Evolutionary conservation across 2,888 invertebrate genomes (phyloP), one percentile per base, ranked within the genome.

Genomic region (Andrena marginata): DNA sequence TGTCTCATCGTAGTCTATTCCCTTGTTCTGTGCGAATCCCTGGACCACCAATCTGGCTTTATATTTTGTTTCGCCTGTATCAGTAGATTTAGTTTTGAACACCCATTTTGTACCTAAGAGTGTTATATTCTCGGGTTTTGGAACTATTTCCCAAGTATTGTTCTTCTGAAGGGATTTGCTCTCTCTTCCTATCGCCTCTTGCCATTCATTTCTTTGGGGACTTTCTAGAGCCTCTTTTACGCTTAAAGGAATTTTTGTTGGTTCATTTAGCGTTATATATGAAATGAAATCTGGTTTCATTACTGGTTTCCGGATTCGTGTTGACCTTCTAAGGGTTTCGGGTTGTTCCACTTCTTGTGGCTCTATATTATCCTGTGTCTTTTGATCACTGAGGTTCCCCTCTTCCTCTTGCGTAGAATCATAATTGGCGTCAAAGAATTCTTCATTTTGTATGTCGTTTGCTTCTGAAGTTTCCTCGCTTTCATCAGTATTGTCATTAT

Each of bases 181-280:
- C 31, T 62, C 60, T 8, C n/a, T 5, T 1, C n/a, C 31, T 6
- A 31, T 62, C n/a, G 8, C 60, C 31, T 7, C 31, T 7, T 26
- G 1, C 16, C 42, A 64, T 13, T 64, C 7, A 64, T 6, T 5
- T 26, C n/a, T 64, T 23, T 64, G 23, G 16, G 23, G 6, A 13
- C 23, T 48, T 23, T 0, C 26, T 26, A 42, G 23, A 7, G 26
- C 42, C 26, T 64, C 16, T 3, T 64, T 20, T 26, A 20, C 35
- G 35, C 2, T 23, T 8, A 3, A 26, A 16, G 64, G 26, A 26
- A 3, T 64, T 13, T 64, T 42, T 51, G 31, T 20, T 2, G 8
- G n/a, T 16, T 67, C 67, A 31, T 10, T 67, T 67, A 31, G n/a
- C 0, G 26, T 65, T 26, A n/a, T n/a, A 65, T 48, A 60, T 60